Base-by-base conservation (phyloP, 2,888 invertebrate species). In the Oconnorella tubifera region DNA sequence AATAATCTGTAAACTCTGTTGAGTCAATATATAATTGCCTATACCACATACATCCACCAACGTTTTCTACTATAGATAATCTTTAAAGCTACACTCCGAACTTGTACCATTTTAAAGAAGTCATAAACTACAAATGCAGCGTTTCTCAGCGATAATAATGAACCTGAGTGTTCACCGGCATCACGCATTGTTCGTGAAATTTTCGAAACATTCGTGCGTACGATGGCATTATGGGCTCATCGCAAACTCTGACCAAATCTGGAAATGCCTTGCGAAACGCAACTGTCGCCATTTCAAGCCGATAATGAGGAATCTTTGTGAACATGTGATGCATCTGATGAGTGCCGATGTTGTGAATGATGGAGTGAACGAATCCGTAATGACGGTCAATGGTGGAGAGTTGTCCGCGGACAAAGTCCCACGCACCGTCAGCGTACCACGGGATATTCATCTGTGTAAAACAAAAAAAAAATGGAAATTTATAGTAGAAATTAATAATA, bases 61-160 rank as follows among this genome's bases (percentile, higher is more conserved):
- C n/a, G n/a, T n/a, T n/a, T n/a, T n/a, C n/a, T n/a, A n/a, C n/a
- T n/a, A n/a, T n/a, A n/a, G n/a, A n/a, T n/a, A n/a, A n/a, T n/a
- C n/a, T n/a, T n/a, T n/a, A n/a, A n/a, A n/a, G n/a, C n/a, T n/a
- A n/a, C n/a, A n/a, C n/a, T n/a, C n/a, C n/a, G n/a, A n/a, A n/a
- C n/a, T n/a, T n/a, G n/a, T n/a, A n/a, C n/a, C n/a, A n/a, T n/a
- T n/a, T n/a, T n/a, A n/a, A n/a, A n/a, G n/a, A n/a, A n/a, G n/a
- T n/a, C n/a, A n/a, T n/a, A n/a, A n/a, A n/a, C n/a, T n/a, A n/a
- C n/a, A n/a, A n/a, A n/a, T n/a, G n/a, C n/a, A n/a, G n/a, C n/a
- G n/a, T n/a, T 98, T 85, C 91, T 99, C 77, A 63, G n/a, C 65
- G 32, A 64, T 70, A 70, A 40, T 58, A 59, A 33, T 68, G 56